Conservation (phyloP, 2,113 vertebrate species). For the Phoxinus phoxinus region DNA sequence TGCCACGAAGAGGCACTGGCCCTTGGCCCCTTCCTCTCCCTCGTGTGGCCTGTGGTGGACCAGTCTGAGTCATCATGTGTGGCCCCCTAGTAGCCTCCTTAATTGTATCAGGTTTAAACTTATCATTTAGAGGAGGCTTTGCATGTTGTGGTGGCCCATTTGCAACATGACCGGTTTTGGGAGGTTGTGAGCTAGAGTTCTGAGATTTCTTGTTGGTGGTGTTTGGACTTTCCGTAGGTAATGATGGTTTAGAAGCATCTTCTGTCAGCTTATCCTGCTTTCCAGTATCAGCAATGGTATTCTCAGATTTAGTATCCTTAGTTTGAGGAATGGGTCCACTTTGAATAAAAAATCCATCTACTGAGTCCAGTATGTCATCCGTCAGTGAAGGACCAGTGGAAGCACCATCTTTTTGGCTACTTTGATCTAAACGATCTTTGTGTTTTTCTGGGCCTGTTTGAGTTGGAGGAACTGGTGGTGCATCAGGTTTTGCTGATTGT, state of each 20-base stretch:
- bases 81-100: conserved; percentile 60
- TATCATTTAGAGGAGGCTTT: conserved; percentile 72
- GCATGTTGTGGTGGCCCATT: conserved; percentile 59
- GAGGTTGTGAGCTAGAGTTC: conserved; percentile 53
- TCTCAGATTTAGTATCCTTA: conserved; percentile 36
- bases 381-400: conserved; percentile 53
- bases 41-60: conserved; percentile 24
- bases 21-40: conserved; percentile 72
- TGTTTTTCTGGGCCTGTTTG: conserved; percentile 17
- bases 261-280: conserved; percentile 50
- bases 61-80: conserved; percentile 60
- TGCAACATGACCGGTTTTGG: conserved; percentile 45
- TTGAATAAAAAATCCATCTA: conserved; percentile 75
- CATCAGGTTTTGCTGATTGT: conserved; percentile 38
- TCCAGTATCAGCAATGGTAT: conserved; percentile 18
- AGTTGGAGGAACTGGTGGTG: conserved; percentile 46
- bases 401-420: background rate
- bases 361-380: conserved; percentile 70
- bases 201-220: conserved; percentile 39
- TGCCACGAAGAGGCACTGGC: conserved; percentile 50
- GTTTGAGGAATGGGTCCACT: conserved; percentile 79
- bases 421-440: conserved; percentile 52
- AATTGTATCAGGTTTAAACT: conserved; percentile 74
- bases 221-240: conserved; percentile 9
- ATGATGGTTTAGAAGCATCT: conserved; percentile 48